Base-by-base conservation (phyloP, 1,140 invertebrate genomes). In the Drosophila mauritiana region DNA sequence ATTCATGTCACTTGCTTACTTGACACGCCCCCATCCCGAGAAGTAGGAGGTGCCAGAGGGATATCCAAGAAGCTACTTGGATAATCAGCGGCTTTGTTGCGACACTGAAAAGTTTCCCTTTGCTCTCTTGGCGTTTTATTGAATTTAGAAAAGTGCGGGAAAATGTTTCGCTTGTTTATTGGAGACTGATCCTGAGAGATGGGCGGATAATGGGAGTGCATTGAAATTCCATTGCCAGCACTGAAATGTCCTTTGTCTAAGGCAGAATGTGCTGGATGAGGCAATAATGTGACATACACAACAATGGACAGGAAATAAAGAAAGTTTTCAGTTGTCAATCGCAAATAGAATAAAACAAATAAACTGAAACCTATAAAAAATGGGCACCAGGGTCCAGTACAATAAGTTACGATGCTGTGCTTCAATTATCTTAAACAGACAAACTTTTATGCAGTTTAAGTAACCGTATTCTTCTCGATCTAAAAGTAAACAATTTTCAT, bases 1-100 rank as follows among this genome's bases (percentile, higher is more conserved):
- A 78, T 78, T 78, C 74, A 78, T 78, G 74, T 62, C 74, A 78
- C 74, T 78, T 68, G 46, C 59, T 64, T 39, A 37, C 42, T 46
- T 72, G 68, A 70, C 68, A 72, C 68, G 68, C 64, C 67, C 51
- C 54, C 27, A 42, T 37, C 13, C 22, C 7, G 42, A 15, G n/a
- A 8, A 27, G 13, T 12, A 13, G 22, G 27, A 65, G 22, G 8
- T 10, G 13, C 54, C 62, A 27, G 11, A 4, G 20, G 64, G 59
- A 65, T 36, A 45, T 39, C 40, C 36, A 17, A 39, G 43, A 27
- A 68, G 64, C 64, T 68, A 68, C 64, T 65, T 53, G 64, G 73
- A 77, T 77, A 77, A 77, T 77, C 74, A 77, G 74, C 73, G 74
- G 73, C 74, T 72, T 72, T 72, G 68, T 72, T 72, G 68, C 53